Percentiles rank a stretch among this genome's conserved stretches.
Evolutionary conservation across 2,113 vertebrate genomes (phyloP).

Genomic region (Brevimyrus niger): DNA sequence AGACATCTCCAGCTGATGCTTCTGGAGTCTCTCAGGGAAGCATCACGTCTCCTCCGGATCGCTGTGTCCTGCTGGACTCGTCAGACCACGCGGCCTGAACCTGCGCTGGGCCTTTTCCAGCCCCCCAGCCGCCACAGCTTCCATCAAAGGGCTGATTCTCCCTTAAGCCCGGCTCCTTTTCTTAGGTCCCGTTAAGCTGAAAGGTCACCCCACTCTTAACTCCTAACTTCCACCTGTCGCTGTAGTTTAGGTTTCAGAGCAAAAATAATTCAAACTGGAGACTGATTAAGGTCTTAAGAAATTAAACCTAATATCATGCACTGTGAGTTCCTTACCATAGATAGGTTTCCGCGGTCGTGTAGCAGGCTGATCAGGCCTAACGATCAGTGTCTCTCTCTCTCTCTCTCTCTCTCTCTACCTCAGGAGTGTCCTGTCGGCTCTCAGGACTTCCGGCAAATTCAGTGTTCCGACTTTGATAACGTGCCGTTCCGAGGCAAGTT

Average conservation of each 20-base stretch:
- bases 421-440: conserved; percentile 85
- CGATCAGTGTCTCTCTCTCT: neutral
- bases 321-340: neutral
- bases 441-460: conserved; percentile 88
- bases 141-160: neutral
- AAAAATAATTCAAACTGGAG: neutral
- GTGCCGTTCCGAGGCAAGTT: conserved; percentile 92
- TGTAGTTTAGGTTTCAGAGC: neutral
- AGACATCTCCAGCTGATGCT: neutral
- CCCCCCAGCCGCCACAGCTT: neutral
- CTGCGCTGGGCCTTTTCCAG: neutral
- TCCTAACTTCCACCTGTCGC: neutral
- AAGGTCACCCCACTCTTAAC: neutral
- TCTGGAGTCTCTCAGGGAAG: neutral
- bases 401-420: conserved; percentile 3
- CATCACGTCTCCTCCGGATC: neutral
- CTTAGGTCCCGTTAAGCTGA: neutral
- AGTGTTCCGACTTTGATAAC: conserved; percentile 86
- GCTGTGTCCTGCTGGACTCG: neutral
- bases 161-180: neutral
- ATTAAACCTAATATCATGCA: neutral
- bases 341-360: neutral
- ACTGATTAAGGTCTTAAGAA: neutral
- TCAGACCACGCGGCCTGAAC: neutral
- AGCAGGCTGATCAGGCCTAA: neutral